phyloP scores from a whole-genome alignment of 2,113 vertebrate species.

The Procavia capensis region DNA sequence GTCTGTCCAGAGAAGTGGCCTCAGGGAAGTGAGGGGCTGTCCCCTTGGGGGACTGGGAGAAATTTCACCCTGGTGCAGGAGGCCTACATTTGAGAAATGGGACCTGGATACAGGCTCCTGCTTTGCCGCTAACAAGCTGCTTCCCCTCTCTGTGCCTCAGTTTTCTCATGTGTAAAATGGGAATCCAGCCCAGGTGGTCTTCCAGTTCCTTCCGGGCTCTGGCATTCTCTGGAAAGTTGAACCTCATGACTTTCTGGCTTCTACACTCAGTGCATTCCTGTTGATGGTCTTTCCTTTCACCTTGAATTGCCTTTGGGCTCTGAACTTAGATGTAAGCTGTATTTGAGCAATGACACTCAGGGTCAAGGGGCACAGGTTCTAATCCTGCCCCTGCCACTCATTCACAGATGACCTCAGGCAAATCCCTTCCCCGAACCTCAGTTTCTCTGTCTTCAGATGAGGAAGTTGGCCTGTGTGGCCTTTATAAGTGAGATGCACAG shows the following conservation, averaged over 20 bases:
- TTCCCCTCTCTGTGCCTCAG: background rate
- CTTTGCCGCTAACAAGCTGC: background rate
- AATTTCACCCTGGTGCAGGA: background rate
- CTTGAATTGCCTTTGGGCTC: rapidly evolving
- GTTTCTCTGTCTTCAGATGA: background rate
- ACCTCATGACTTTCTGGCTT: rapidly evolving
- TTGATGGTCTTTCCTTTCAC: background rate
- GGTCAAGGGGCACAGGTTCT: background rate
- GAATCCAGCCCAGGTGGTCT: background rate
- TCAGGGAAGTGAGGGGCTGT: background rate
- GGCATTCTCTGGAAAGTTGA: background rate
- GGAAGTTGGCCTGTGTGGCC: background rate
- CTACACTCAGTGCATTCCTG: background rate
- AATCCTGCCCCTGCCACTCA: background rate
- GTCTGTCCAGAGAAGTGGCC: background rate
- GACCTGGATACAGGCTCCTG: background rate
- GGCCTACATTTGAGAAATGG: background rate
- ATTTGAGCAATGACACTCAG: background rate
- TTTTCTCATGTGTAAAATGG: background rate
- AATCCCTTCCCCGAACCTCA: background rate
- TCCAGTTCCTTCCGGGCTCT: background rate
- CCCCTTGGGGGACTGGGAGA: background rate
- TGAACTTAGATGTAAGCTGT: background rate
- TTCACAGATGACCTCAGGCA: background rate
- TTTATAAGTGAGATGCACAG: too few species aligned